Conservation (phyloP, 2,797 vertebrate species). For the Acrocephalus scirpaceus region DNA sequence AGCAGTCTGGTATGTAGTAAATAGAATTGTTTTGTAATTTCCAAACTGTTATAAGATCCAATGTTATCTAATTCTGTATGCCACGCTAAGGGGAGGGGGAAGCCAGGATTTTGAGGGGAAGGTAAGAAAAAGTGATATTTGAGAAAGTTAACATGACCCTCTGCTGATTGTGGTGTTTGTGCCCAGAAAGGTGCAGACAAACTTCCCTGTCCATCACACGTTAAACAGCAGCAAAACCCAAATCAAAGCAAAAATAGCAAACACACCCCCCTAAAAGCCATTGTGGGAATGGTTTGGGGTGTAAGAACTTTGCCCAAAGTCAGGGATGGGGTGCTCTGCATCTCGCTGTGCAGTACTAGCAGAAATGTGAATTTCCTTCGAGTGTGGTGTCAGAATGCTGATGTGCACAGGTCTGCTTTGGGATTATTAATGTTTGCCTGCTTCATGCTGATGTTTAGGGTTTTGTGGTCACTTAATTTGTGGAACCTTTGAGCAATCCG, state of each 20-base stretch:
- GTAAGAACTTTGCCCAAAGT: not conserved
- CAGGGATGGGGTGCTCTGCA: not conserved
- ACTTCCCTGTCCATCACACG: not conserved
- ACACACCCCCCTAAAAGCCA: rapidly evolving
- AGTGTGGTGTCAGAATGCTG: not conserved
- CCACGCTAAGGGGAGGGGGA: rapidly evolving
- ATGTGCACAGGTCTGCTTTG: not conserved
- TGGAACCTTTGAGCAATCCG: not conserved
- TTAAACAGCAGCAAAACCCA: not conserved
- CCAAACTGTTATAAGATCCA: not conserved
- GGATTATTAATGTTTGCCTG: not conserved
- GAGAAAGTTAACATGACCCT: not conserved
- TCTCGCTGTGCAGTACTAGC: rapidly evolving
- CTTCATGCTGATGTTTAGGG: not conserved
- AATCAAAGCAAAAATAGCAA: no score
- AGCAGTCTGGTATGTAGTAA: constrained; percentile 35
- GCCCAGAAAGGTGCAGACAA: rapidly evolving
- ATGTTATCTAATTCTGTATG: not conserved
- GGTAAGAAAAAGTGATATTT: not conserved
- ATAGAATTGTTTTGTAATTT: constrained; percentile 38
- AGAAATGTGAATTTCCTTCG: rapidly evolving
- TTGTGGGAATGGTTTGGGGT: not conserved
- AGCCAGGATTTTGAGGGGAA: not conserved
- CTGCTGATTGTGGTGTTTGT: not conserved
- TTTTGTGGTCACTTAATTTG: not conserved